A percentile compares a stretch with the other conserved stretches of the same genome.
Conservation (phyloP, 1,140 invertebrate species). For the Tachypleus tridentatus region DNA sequence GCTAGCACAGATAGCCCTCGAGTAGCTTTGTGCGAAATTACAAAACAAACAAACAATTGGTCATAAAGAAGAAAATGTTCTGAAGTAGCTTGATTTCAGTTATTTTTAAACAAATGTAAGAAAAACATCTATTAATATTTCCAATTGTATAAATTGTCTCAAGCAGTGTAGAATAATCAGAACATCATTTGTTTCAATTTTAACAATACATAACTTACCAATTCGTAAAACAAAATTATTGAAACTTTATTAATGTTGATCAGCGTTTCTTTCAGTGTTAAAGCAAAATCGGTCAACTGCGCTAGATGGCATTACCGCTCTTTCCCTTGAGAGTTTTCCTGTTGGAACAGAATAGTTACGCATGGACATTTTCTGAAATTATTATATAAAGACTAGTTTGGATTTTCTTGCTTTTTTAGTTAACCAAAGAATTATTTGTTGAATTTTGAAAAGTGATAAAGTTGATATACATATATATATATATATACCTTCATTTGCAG, state of each 20-base stretch:
- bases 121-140: neutral
- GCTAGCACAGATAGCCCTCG: too few relatives aligned
- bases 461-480: too few relatives aligned
- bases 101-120: neutral
- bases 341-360: too few relatives aligned
- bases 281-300: slow-evolving; percentile 73
- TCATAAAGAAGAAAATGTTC: neutral
- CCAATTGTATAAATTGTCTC: neutral
- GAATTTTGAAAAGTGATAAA: too few relatives aligned
- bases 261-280: slow-evolving; percentile 75
- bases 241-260: slow-evolving; percentile 84
- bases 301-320: slow-evolving; percentile 72
- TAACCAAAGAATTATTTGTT: too few relatives aligned
- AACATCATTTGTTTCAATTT: too few relatives aligned
- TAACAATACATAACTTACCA: slow-evolving; percentile 38
- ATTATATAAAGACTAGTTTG: too few relatives aligned
- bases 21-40: too few relatives aligned
- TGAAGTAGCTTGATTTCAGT: slow-evolving; percentile 12
- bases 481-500: too few relatives aligned
- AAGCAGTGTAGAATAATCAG: neutral
- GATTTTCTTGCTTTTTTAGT: too few relatives aligned
- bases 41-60: too few relatives aligned
- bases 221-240: slow-evolving; percentile 90
- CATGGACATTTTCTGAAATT: too few relatives aligned
- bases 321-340: slow-evolving; percentile 49